Percentiles rank a stretch among this genome's conserved stretches.
Evolutionary conservation across 2,888 invertebrate species (phyloP).

Genomic region (Willowsia nigromaculata): DNA sequence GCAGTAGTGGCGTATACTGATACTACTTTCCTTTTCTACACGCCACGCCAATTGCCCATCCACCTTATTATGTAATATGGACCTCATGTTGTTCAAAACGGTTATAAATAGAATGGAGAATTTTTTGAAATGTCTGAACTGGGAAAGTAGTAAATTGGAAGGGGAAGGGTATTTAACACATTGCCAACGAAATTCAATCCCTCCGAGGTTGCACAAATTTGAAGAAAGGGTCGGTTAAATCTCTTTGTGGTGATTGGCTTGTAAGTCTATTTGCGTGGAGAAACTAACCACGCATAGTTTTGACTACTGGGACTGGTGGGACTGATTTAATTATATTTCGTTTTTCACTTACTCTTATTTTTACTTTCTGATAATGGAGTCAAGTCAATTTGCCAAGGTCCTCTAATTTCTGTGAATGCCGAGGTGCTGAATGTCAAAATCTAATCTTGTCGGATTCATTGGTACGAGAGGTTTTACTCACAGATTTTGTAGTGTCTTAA

Average conservation of each 20-base stretch:
- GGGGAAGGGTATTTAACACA: neutral
- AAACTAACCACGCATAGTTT: neutral
- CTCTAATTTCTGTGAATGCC: too few relatives aligned
- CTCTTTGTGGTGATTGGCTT: neutral
- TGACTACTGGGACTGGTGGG: neutral
- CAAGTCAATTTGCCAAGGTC: neutral
- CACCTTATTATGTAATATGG: neutral
- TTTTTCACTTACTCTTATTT: too few relatives aligned
- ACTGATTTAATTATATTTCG: neutral
- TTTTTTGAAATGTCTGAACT: neutral
- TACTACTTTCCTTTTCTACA: neutral
- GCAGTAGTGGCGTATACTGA: neutral
- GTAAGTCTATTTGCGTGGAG: neutral
- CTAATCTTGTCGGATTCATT: too few relatives aligned
- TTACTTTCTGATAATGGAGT: too few relatives aligned
- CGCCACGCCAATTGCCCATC: neutral
- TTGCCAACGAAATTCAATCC: neutral
- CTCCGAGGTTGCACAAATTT: neutral
- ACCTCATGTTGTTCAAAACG: conserved; percentile 18
- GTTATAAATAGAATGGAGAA: neutral
- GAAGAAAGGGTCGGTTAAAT: neutral
- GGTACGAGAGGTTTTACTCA: too few relatives aligned
- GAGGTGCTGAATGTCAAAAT: too few relatives aligned
- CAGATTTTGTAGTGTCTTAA: too few relatives aligned
- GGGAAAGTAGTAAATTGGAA: neutral